Evolutionary conservation across 2,113 vertebrate species (phyloP), one percentile per base, ranked within the genome.

Genomic region (Lophura nycthemera): DNA sequence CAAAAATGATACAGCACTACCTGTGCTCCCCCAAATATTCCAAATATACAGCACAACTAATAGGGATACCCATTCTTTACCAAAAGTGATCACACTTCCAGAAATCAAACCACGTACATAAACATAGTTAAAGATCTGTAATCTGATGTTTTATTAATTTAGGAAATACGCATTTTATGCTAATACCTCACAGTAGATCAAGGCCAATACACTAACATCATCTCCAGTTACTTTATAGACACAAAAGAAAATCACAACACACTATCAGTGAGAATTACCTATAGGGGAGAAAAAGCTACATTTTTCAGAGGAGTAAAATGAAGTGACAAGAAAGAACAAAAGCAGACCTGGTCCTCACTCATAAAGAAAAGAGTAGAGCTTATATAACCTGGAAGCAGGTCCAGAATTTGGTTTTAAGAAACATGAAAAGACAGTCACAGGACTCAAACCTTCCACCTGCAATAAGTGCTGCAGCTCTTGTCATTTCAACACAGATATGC

Each of bases 71-170:
- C 61, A 27, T 16, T 30, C 34, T 50, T 80, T 38, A 65, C 40
- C 0, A 0, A 59, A 83, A 76, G 9, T 27, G 13, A 48, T 29
- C 40, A 65, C 38, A 19, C 1, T 0, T 42, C 45, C 65, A 63
- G 32, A 83, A 88, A 77, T 24, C 54, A 92, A 77, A 57, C 16
- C 19, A 57, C 2, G 0, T 19, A 66, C 8, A 34, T 17, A 36
- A 90, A 18, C 11, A 45, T 3, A 27, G 69, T 30, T 64, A 47
- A 38, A 38, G 9, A 38, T 38, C 38, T 38, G 38, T 38, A 11
- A 38, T 38, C 38, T 38, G 38, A 38, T 38, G 38, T 38, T 38
- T 38, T 38, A 38, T 38, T 38, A 38, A 38, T 38, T 38, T 15
- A 63, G 47, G 20, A 52, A 87, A n/a, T 10, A 64, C 0, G 1